Evolutionary conservation across 2,113 vertebrate genomes (phyloP).

Genomic region (Argyrosomus japonicus): DNA sequence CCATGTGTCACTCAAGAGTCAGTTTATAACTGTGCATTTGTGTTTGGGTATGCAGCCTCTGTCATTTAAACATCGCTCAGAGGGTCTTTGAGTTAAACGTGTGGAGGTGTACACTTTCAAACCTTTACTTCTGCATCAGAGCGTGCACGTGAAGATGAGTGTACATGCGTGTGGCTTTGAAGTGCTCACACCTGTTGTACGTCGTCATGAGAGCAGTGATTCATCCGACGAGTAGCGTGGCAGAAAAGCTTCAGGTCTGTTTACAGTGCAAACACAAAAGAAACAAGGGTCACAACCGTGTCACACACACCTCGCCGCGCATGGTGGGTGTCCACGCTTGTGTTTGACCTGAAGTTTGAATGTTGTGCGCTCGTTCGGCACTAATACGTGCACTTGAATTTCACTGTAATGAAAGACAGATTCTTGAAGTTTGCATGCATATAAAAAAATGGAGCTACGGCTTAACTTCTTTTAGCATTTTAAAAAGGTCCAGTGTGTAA

Average conservation of each 20-base stretch:
- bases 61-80: constrained; percentile 18
- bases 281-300: constrained; percentile 40
- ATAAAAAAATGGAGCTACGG: background rate
- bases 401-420: constrained; percentile 11
- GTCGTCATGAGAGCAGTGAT: constrained; percentile 60
- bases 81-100: constrained; percentile 48
- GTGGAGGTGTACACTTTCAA: constrained; percentile 44
- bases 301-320: constrained; percentile 10
- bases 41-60: constrained; percentile 41
- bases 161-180: constrained; percentile 36
- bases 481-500: too few species aligned
- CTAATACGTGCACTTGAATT: constrained; percentile 38
- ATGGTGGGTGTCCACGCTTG: constrained; percentile 1
- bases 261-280: constrained; percentile 59
- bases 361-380: constrained; percentile 1
- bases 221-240: constrained; percentile 56
- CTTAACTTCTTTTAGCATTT: too few species aligned
- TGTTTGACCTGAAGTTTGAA: constrained; percentile 14
- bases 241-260: constrained; percentile 57
- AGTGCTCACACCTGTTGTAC: constrained; percentile 78
- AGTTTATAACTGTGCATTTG: constrained; percentile 34
- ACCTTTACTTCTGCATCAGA: constrained; percentile 17
- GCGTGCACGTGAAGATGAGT: constrained; percentile 23
- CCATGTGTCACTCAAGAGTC: constrained; percentile 46
- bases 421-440: constrained; percentile 2